These are phyloP conservation scores for Synergus laeviventris DNA, from an alignment of 2,888 invertebrate genomes.

Conservation along the genomic window DNA sequence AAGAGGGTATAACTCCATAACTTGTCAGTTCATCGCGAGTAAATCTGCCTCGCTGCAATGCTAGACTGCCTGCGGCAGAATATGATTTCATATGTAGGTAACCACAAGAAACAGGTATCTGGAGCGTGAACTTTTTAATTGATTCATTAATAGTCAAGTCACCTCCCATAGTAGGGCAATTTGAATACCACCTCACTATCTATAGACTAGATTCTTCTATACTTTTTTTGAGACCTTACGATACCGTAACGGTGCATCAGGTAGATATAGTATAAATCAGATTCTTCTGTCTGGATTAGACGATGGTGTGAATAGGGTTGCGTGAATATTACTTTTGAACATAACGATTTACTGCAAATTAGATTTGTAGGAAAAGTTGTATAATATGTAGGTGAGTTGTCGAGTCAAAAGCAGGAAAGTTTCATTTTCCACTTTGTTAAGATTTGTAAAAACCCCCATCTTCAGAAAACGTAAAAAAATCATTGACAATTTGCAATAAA, in stretches of 20 bases:
- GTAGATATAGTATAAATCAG: conserved; percentile 6
- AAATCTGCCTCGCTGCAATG: not conserved
- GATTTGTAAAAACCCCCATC: no score
- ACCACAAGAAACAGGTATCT: conserved; percentile 25
- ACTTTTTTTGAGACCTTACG: conserved; percentile 33
- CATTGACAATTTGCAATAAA: no score
- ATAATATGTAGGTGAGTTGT: conserved; percentile 6
- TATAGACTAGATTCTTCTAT: conserved; percentile 24
- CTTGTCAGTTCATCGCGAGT: not conserved
- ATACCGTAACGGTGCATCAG: conserved; percentile 21
- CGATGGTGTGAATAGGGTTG: conserved; percentile 35
- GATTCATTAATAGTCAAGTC: conserved; percentile 39
- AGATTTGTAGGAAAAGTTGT: not conserved
- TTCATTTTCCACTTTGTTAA: not conserved
- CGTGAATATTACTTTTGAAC: conserved; percentile 27
- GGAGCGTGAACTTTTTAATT: conserved; percentile 40
- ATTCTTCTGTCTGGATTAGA: conserved; percentile 13
- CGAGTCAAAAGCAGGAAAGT: not conserved
- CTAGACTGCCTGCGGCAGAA: not conserved
- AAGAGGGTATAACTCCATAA: conserved; percentile 6
- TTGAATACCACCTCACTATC: conserved; percentile 28
- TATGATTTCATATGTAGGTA: conserved; percentile 27
- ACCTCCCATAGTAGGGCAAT: conserved; percentile 20
- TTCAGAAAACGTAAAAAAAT: no score
- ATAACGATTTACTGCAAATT: conserved; percentile 20